phyloP scores from a whole-genome alignment of 2,888 invertebrate species.

The Zootermopsis nevadensis region DNA sequence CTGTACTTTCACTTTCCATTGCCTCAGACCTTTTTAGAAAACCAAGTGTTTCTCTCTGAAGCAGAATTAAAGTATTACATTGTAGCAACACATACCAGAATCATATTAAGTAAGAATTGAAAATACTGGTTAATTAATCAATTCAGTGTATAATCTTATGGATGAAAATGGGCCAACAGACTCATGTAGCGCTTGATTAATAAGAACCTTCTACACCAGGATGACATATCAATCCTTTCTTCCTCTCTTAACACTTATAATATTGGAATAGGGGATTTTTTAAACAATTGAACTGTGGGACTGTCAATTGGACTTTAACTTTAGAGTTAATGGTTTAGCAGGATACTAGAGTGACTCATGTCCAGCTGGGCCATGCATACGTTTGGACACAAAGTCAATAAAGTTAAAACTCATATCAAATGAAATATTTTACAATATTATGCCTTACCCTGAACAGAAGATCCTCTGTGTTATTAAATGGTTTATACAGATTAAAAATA shows the following conservation, averaged over 20 bases:
- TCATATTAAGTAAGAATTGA: no score
- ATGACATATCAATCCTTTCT: not conserved
- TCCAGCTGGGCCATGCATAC: not conserved
- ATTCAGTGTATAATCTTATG: no score
- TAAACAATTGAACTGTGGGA: no score
- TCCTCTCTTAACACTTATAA: not conserved
- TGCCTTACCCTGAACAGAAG: slow-evolving; percentile 69
- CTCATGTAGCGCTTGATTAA: no score
- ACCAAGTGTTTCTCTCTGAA: not conserved
- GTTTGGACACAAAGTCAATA: not conserved
- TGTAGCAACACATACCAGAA: no score
- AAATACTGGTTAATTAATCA: no score
- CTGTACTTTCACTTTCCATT: not conserved
- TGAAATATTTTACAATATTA: not conserved
- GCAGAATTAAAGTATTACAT: no score
- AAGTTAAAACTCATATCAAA: not conserved
- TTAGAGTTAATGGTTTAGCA: no score
- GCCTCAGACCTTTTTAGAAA: not conserved
- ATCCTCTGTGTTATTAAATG: slow-evolving; percentile 67
- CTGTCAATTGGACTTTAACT: no score
- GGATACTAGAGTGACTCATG: not conserved
- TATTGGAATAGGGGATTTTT: no score
- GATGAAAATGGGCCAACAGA: no score
- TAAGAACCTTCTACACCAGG: not conserved
- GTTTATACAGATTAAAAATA: slow-evolving; percentile 66